Percentiles rank a stretch among this genome's conserved stretches.
These are phyloP conservation scores for Sus cebifrons DNA, from an alignment of 2,797 vertebrate species.

Conservation along the genomic window DNA sequence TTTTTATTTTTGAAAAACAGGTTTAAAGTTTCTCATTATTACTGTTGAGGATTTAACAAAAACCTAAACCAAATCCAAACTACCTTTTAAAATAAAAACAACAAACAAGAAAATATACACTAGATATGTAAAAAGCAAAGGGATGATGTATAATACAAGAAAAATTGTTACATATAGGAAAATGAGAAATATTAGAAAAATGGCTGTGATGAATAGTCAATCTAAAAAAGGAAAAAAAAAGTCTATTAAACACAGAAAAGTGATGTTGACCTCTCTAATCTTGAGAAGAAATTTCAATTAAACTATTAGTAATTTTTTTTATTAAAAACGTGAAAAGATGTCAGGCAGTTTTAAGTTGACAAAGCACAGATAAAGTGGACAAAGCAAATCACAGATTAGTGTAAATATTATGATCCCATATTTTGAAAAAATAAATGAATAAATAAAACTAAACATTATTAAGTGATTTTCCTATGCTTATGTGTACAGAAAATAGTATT, in stretches of 20 bases:
- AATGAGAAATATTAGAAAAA: not conserved
- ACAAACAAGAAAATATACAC: not conserved
- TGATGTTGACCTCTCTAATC: not conserved
- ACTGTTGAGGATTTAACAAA: not conserved
- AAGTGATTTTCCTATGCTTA: not conserved
- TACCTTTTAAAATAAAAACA: slow-evolving; percentile 40
- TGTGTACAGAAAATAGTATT: not conserved
- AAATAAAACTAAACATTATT: not conserved
- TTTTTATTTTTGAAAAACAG: not conserved
- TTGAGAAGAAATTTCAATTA: not conserved
- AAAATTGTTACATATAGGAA: not conserved
- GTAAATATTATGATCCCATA: not conserved
- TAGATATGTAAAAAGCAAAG: not conserved
- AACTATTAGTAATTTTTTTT: not conserved
- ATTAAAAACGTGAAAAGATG: not conserved
- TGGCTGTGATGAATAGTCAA: not conserved
- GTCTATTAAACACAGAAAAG: not conserved
- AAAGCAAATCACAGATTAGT: not conserved
- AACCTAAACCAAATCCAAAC: not conserved
- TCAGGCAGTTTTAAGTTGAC: not conserved
- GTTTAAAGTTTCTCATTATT: not conserved
- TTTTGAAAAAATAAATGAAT: not conserved
- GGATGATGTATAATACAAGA: not conserved
- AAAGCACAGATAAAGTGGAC: not conserved
- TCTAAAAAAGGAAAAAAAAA: slow-evolving; percentile 11